Base-by-base conservation (phyloP, 2,888 invertebrate species). In the Petrophora chlorosata region DNA sequence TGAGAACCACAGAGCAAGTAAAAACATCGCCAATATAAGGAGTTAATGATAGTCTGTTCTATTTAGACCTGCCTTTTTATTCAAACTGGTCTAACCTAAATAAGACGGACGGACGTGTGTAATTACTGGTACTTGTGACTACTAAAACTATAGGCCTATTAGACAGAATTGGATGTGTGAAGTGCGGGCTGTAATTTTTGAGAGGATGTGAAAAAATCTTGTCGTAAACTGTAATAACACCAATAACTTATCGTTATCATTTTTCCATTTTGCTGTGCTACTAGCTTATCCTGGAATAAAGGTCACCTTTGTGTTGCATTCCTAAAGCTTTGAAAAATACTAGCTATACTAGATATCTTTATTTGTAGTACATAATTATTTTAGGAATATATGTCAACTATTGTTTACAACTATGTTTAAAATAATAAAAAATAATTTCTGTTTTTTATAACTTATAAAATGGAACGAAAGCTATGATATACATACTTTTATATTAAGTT, bases 1-100 rank as follows among this genome's bases (percentile, higher is more conserved):
- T n/a, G n/a, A n/a, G n/a, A n/a, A n/a, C n/a, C n/a, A 79, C 65
- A 71, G 53, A 62, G 56, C 32, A 46, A 49, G 73, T 68, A 82
- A 83, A 81, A 84, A 81, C 70, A 53, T 57, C 58, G 64, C 66
- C 61, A 70, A 73, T 76, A 79, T 77, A 80, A 69, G 67, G 68
- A 74, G 69, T 59, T 81, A 78, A 82, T 80, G 72, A 76, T 75
- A 76, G 73, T 62, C 64, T 59, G 59, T 59, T 59, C 51, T 64
- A 64, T 57, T 74, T 39, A 41, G 32, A 44, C 44, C 36, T 17
- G 48, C 40, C 47, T 53, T 51, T 53, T 52, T 48, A 43, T 32
- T 39, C 41, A 58, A 61, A 63, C 29, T 28, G 34, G 33, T 35
- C 22, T 43, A 70, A 69, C 66, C 58, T 67, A 61, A 72, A 68